phyloP scores from a whole-genome alignment of 2,888 invertebrate species.

The Cheilosia grossa region DNA sequence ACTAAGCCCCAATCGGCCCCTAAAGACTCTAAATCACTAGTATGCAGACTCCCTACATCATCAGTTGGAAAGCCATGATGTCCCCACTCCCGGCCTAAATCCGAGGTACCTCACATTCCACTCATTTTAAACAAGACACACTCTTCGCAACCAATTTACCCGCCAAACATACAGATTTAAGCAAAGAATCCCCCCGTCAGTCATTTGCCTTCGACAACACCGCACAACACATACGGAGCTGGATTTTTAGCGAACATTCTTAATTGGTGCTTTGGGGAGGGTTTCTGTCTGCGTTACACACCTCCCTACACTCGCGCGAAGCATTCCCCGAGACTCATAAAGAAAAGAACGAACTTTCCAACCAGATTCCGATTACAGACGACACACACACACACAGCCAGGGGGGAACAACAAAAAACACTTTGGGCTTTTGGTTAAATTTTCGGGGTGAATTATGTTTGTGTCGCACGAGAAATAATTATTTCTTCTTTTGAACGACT shows the following conservation, averaged over 20 bases:
- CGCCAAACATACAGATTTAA: constrained; percentile 26
- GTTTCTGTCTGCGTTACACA: not conserved
- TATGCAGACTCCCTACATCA: too few species aligned
- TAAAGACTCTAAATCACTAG: too few species aligned
- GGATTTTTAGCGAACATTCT: constrained; percentile 36
- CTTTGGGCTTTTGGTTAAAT: constrained; percentile 52
- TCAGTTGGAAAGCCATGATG: too few species aligned
- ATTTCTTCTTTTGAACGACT: constrained; percentile 75
- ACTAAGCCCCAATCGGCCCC: too few species aligned
- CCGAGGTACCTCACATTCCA: not conserved
- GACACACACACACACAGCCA: not conserved
- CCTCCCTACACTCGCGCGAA: not conserved
- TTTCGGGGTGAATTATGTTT: constrained; percentile 79
- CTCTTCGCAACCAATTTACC: constrained; percentile 37
- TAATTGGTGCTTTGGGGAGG: constrained; percentile 63
- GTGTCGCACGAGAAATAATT: constrained; percentile 81
- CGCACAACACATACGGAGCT: constrained; percentile 10
- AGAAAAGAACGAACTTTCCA: constrained; percentile 6
- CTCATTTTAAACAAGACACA: not conserved
- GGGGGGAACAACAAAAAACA: constrained; percentile 57
- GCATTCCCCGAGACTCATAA: constrained; percentile 1
- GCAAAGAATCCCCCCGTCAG: constrained; percentile 11
- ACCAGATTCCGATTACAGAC: not conserved
- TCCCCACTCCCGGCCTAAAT: too few species aligned
- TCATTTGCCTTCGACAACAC: constrained; percentile 20